These are phyloP conservation scores for Malaclemys terrapin DNA, from an alignment of 2,113 vertebrate species.

Conservation along the genomic window DNA sequence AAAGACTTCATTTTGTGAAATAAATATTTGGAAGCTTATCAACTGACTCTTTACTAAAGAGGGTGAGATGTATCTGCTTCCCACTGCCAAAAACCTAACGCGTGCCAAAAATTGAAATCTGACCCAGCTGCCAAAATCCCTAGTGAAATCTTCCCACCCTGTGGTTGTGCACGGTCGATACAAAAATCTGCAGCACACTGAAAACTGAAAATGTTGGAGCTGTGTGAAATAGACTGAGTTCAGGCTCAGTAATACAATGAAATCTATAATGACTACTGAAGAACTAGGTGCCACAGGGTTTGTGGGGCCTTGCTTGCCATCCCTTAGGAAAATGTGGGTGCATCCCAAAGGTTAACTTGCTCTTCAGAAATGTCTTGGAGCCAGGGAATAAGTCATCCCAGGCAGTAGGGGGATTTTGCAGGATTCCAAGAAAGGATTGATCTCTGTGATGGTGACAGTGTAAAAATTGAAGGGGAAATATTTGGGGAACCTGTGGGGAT, in stretches of 20 bases:
- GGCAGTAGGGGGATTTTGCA: not conserved
- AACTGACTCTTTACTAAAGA: not conserved
- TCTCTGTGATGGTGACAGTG: not conserved
- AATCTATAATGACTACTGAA: not conserved
- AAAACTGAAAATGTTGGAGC: not conserved
- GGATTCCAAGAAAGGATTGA: not conserved
- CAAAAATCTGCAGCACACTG: not conserved
- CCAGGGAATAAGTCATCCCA: not conserved
- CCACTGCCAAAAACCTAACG: not conserved
- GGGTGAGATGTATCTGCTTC: not conserved
- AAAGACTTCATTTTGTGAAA: not conserved
- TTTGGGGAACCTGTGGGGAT: not conserved
- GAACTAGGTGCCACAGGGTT: not conserved
- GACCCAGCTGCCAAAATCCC: not conserved
- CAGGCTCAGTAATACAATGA: not conserved
- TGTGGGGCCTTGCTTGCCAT: not conserved
- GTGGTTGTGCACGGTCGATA: not conserved
- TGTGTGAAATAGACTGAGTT: not conserved
- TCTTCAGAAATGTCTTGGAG: not conserved
- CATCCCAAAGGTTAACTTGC: not conserved
- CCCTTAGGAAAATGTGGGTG: not conserved
- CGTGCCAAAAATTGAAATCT: not conserved
- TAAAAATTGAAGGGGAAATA: not conserved
- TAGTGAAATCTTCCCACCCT: not conserved
- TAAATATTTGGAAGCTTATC: not conserved